phyloP scores from a whole-genome alignment of 2,797 vertebrate genomes.

The Coracias cyanogaster region DNA sequence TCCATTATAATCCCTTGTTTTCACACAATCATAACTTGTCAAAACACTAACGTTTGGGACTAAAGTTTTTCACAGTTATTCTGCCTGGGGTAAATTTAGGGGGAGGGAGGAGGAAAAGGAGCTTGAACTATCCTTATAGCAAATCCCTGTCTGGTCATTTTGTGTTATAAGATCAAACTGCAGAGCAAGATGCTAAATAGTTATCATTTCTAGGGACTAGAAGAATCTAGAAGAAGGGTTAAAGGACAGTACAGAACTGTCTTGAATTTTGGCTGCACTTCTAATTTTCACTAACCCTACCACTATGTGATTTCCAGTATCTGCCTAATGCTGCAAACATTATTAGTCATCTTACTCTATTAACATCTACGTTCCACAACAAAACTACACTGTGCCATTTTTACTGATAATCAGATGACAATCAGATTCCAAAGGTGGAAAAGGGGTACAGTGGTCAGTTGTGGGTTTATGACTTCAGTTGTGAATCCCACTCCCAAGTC shows the following conservation, averaged over 20 bases:
- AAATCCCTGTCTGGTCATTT: neutral
- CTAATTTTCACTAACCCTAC: neutral
- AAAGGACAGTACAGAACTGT: neutral
- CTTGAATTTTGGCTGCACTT: neutral
- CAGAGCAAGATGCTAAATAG: neutral
- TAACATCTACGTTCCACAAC: accelerated
- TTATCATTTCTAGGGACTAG: neutral
- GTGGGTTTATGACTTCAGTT: neutral
- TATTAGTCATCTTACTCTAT: neutral
- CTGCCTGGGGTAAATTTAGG: neutral
- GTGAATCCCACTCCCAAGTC: neutral
- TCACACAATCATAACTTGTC: conserved; percentile 33
- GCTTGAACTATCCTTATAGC: neutral
- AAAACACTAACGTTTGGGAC: conserved; percentile 15
- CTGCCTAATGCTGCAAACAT: neutral
- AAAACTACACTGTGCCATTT: accelerated
- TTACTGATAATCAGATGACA: neutral
- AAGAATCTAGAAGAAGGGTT: neutral
- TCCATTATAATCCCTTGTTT: conserved; percentile 46
- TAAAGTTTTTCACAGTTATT: neutral
- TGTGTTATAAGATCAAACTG: neutral
- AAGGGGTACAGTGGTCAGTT: neutral
- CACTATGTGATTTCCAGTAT: neutral
- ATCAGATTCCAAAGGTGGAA: neutral
- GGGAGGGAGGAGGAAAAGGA: neutral